These are phyloP conservation scores for Mormyrops boulengeri DNA, from an alignment of 2,797 vertebrate species.

Conservation along the genomic window DNA sequence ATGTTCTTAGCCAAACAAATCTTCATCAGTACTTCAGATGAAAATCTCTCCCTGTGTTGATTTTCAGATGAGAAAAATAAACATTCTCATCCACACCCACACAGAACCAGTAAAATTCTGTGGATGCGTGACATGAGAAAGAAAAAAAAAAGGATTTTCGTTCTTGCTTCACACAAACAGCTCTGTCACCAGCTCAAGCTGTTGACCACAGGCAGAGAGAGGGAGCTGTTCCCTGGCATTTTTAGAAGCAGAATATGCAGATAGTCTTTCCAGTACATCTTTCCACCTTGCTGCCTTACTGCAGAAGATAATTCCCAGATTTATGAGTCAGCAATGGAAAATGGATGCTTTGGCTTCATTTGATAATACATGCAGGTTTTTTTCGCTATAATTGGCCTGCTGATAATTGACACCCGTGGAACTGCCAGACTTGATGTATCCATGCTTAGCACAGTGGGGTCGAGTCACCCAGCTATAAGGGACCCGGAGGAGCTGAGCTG, in stretches of 20 bases:
- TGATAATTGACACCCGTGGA: neutral
- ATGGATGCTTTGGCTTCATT: neutral
- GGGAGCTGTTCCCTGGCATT: neutral
- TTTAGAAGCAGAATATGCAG: neutral
- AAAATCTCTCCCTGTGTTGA: constrained; percentile 59
- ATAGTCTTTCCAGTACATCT: neutral
- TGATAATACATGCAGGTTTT: neutral
- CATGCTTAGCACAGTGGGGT: neutral
- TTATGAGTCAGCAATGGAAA: constrained; percentile 12
- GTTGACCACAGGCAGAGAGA: neutral
- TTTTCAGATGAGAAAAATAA: constrained; percentile 63
- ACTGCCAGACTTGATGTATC: neutral
- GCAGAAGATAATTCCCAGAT: neutral
- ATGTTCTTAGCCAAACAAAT: neutral
- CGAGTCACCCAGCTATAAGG: neutral
- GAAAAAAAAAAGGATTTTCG: constrained; percentile 48
- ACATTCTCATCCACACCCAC: constrained; percentile 65
- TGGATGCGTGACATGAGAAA: constrained; percentile 60
- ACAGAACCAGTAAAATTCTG: constrained; percentile 64
- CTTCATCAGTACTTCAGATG: constrained; percentile 41
- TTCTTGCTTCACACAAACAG: constrained; percentile 29
- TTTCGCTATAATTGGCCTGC: neutral
- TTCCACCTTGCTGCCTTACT: neutral
- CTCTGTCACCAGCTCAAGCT: neutral
- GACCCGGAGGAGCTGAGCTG: neutral